phyloP scores from a whole-genome alignment of 1,140 invertebrate genomes.

The Drosophila setifemur region DNA sequence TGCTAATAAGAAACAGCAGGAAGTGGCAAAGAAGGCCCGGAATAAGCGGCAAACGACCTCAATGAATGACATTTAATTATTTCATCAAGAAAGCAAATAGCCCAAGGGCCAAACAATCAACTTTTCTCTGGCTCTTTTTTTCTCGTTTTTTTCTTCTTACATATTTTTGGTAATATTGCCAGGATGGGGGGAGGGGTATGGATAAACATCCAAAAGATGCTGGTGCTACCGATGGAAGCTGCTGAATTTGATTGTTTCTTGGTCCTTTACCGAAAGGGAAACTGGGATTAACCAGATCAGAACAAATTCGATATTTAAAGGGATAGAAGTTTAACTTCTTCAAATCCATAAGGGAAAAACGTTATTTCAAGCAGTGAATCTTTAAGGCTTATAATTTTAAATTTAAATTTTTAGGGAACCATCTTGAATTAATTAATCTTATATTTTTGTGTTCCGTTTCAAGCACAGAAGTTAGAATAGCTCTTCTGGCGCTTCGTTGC shows the following conservation, averaged over 20 bases:
- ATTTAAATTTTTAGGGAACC: no score
- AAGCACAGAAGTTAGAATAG: no score
- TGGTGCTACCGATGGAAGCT: constrained; percentile 3
- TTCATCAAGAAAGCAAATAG: constrained; percentile 80
- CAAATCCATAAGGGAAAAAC: constrained; percentile 1
- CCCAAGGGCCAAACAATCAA: constrained; percentile 76
- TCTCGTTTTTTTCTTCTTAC: background rate
- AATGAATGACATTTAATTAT: constrained; percentile 81
- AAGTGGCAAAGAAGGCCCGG: constrained; percentile 10
- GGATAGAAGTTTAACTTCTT: background rate
- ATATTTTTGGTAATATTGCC: constrained; percentile 18
- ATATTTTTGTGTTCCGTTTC: no score
- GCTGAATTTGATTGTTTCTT: constrained; percentile 19
- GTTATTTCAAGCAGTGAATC: no score
- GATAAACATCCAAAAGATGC: constrained; percentile 19
- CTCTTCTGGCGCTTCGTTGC: no score
- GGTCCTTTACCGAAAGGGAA: background rate
- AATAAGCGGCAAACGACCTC: constrained; percentile 56
- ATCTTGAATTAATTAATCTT: no score
- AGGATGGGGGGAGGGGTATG: constrained; percentile 6
- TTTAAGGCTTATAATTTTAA: no score
- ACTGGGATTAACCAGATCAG: constrained; percentile 1
- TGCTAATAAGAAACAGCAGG: background rate
- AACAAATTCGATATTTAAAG: no score
- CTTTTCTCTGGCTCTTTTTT: constrained; percentile 37